phyloP scores from a whole-genome alignment of 2,888 invertebrate species.

The Candidula unifasciata region DNA sequence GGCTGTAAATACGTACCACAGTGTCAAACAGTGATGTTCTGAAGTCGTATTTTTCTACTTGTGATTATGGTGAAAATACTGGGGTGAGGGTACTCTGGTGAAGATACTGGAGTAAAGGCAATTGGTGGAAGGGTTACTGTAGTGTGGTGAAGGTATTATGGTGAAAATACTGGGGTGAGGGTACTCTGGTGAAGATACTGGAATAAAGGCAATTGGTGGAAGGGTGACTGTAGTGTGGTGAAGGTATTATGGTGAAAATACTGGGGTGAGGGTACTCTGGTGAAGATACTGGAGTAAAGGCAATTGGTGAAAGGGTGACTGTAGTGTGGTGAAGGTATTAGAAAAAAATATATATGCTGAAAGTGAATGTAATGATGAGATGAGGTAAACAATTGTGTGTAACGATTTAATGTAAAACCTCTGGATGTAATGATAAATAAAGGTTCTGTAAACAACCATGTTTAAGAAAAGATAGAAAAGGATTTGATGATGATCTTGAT shows the following conservation, averaged over 20 bases:
- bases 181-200: not conserved
- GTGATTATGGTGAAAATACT: not conserved
- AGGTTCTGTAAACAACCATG: no score
- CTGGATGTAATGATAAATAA: no score
- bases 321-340: not conserved
- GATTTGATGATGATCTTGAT: no score
- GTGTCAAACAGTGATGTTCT: conserved; percentile 91
- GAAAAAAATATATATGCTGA: no score
- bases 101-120: not conserved
- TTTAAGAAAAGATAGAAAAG: no score
- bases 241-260: not conserved
- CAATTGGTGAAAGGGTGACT: not conserved
- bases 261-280: not conserved
- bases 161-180: not conserved
- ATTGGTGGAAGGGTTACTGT: not conserved
- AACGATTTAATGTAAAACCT: no score
- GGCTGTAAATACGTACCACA: conserved; percentile 81
- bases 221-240: no score
- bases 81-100: not conserved
- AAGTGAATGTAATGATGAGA: no score
- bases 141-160: not conserved
- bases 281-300: not conserved
- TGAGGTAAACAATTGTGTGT: no score
- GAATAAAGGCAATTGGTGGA: no score
- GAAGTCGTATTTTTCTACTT: conserved; percentile 86